Evolutionary conservation across 64 coral and sea anemone species (phyloP).

Genomic region (Orbicella faveolata): DNA sequence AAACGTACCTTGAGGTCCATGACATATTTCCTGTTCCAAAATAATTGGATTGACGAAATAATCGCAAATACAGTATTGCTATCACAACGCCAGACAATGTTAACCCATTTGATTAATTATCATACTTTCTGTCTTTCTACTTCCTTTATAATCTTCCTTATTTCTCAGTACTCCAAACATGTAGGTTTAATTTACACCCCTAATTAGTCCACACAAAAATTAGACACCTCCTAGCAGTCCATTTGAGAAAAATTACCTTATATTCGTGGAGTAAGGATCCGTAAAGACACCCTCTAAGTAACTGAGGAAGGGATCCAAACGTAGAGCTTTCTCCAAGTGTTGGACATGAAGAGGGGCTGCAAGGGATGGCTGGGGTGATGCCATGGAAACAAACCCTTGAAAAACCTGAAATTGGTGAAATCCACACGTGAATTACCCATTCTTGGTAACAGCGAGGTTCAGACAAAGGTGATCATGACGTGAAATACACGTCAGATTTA

Average conservation of each 20-base stretch:
- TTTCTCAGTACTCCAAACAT: not conserved
- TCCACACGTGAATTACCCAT: not conserved
- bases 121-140: too few relatives aligned
- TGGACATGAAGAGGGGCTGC: conserved; percentile 94
- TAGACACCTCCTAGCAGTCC: not conserved
- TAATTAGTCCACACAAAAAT: not conserved
- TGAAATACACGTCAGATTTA: not conserved
- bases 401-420: conserved; percentile 31
- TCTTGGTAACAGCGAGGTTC: not conserved
- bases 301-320: conserved; percentile 84
- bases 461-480: not conserved
- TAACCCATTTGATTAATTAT: too few relatives aligned
- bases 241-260: conserved; percentile 65
- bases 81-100: too few relatives aligned
- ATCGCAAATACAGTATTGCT: too few relatives aligned
- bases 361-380: conserved; percentile 65
- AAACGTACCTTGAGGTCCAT: too few relatives aligned
- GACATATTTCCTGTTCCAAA: too few relatives aligned
- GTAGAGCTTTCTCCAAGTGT: conserved; percentile 93
- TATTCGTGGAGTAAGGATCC: conserved; percentile 71
- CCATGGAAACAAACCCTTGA: conserved; percentile 67
- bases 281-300: conserved; percentile 86
- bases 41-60: too few relatives aligned
- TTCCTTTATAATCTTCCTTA: not conserved
- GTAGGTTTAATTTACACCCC: not conserved